These are phyloP conservation scores for Cetonia aurata DNA, from an alignment of 2,888 invertebrate species.

Conservation along the genomic window DNA sequence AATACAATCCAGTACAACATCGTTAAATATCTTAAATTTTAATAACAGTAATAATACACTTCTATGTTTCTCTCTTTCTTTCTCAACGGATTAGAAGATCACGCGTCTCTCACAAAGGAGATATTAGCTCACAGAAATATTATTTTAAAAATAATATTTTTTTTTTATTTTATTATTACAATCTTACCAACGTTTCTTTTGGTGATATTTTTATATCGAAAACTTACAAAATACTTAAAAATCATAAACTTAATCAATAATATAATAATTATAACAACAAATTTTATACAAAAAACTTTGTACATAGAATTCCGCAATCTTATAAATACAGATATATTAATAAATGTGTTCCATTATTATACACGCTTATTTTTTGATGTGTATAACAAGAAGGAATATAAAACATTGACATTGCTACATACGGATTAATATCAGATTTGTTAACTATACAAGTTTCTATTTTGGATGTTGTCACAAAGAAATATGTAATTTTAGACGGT, in stretches of 20 bases:
- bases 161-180: slow-evolving; percentile 12
- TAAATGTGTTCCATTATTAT: background rate
- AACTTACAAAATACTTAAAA: slow-evolving; percentile 3
- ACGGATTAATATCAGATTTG: slow-evolving; percentile 26
- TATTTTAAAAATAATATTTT: slow-evolving; percentile 45
- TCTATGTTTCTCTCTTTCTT: slow-evolving; percentile 40
- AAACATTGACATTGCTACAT: slow-evolving; percentile 27
- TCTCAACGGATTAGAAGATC: slow-evolving; percentile 44
- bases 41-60: slow-evolving; percentile 52
- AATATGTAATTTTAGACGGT: background rate
- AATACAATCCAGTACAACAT: slow-evolving; percentile 64
- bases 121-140: slow-evolving; percentile 44
- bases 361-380: background rate
- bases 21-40: slow-evolving; percentile 63
- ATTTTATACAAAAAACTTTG: slow-evolving; percentile 42
- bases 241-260: slow-evolving; percentile 34
- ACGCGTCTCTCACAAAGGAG: slow-evolving; percentile 49
- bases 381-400: background rate
- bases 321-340: slow-evolving; percentile 23
- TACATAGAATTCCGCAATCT: slow-evolving; percentile 22
- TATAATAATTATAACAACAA: slow-evolving; percentile 30
- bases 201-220: slow-evolving; percentile 18
- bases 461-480: slow-evolving; percentile 33
- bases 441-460: slow-evolving; percentile 13
- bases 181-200: background rate